Evolutionary conservation across 2,113 vertebrate species (phyloP).

Genomic region (Oncorhynchus tshawytscha): DNA sequence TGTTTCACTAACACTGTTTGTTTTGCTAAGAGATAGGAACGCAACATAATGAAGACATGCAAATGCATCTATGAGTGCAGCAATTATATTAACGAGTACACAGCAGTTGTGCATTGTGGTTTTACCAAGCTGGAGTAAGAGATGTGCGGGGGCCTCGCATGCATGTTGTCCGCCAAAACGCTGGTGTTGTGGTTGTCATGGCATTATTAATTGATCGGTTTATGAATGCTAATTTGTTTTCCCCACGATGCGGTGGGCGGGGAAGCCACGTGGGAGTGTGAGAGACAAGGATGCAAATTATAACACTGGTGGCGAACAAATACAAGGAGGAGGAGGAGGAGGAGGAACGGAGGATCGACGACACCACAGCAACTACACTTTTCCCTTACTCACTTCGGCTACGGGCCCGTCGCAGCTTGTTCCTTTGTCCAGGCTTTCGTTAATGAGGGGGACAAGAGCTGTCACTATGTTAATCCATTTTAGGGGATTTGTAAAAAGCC

Average conservation of each 20-base stretch:
- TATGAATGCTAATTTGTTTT: background rate
- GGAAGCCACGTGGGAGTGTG: background rate
- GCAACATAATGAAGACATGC: no score
- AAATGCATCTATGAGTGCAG: no score
- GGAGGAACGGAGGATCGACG: background rate
- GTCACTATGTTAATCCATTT: background rate
- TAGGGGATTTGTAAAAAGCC: background rate
- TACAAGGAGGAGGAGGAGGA: slow-evolving; percentile 5
- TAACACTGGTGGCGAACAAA: slow-evolving; percentile 5
- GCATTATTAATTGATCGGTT: background rate
- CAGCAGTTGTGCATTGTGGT: no score
- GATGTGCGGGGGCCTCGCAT: background rate
- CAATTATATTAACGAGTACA: no score
- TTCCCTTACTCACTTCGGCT: background rate
- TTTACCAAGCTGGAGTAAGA: no score
- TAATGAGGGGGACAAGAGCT: background rate
- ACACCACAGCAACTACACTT: background rate
- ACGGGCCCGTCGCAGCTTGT: background rate
- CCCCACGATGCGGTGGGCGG: background rate
- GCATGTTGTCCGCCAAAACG: background rate
- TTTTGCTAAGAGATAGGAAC: background rate
- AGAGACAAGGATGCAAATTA: background rate
- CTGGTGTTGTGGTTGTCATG: background rate
- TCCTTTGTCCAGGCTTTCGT: background rate
- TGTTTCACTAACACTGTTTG: background rate